Evolutionary conservation across 2,888 invertebrate species (phyloP).

Genomic region (Masnerella sp.): DNA sequence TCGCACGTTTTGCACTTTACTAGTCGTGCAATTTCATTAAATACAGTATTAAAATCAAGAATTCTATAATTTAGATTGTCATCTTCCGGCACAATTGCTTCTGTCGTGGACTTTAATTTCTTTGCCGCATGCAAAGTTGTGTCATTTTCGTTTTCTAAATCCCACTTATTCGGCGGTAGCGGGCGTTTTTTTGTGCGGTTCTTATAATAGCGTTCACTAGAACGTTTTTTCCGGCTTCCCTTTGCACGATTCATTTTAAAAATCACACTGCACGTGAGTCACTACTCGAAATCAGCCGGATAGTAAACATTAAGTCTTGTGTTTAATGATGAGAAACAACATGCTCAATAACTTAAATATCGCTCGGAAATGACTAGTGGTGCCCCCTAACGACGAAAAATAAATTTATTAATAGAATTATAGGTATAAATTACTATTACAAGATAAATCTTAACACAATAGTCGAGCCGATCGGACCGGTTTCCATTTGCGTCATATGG

Average conservation of each 20-base stretch:
- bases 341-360: too few relatives aligned
- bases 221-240: not conserved
- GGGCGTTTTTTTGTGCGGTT: not conserved
- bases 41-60: not conserved
- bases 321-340: too few relatives aligned
- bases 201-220: not conserved
- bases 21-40: not conserved
- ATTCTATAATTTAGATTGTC: not conserved
- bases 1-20: slow-evolving; percentile 11
- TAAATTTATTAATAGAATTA: too few relatives aligned
- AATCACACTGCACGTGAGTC: too few relatives aligned
- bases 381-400: too few relatives aligned
- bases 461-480: too few relatives aligned
- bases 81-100: not conserved
- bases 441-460: too few relatives aligned
- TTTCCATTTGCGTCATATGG: too few relatives aligned
- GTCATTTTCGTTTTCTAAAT: slow-evolving; percentile 1
- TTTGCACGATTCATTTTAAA: too few relatives aligned
- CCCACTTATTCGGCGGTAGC: slow-evolving; percentile 2
- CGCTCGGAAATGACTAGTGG: too few relatives aligned
- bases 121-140: not conserved
- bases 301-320: not conserved
- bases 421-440: too few relatives aligned
- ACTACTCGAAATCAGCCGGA: too few relatives aligned
- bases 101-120: slow-evolving; percentile 3